Evolutionary conservation across 2,113 vertebrate species (phyloP), one percentile per base, ranked within the genome.

Genomic region (Onychostruthus taczanowskii): DNA sequence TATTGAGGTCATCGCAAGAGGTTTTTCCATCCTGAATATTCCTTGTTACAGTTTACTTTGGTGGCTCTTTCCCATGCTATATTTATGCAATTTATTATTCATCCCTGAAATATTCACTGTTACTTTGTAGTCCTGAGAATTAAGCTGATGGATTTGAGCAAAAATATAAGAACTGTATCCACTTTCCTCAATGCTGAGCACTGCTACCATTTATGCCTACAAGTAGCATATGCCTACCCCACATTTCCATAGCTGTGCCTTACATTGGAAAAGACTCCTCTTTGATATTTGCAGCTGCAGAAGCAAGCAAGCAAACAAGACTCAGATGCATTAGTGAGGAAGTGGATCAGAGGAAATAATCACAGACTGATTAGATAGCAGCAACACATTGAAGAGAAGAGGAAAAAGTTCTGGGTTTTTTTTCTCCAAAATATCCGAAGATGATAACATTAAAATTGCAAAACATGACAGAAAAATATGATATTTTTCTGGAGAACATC

Each of bases 231-330:
- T 74, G 16, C 44, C 35, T 66, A 27, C 21, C 2, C 2, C 23
- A 33, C 23, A 2, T 77, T 87, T 50, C 28, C 28, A 17, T 67
- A 72, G 22, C 52, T 84, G 44, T 82, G 58, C 16, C 85, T 87
- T 89, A 44, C 52, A 44, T 35, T 39, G 31, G 47, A 89, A 91
- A 88, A 92, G 8, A 24, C 10, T 84, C 33, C 16, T 27, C 20
- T 69, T 74, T 85, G 30, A 70, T 50, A 84, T 80, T 63, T 93
- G 84, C 93, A 93, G 92, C 93, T 95, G 90, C 84, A 78, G 67
- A 84, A 84, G 66, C 49, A 90, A 92, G 43, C 5, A 62, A 75
- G 78, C 10, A 92, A 90, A 86, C n/a, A 77, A 84, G 78, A 68
- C 41, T 89, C 81, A 85, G 84, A 86, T 63, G 81, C 19, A 37